Percentiles rank a stretch among this genome's conserved stretches.
Evolutionary conservation across 2,888 invertebrate species (phyloP).

Genomic region (Cryptus armator): DNA sequence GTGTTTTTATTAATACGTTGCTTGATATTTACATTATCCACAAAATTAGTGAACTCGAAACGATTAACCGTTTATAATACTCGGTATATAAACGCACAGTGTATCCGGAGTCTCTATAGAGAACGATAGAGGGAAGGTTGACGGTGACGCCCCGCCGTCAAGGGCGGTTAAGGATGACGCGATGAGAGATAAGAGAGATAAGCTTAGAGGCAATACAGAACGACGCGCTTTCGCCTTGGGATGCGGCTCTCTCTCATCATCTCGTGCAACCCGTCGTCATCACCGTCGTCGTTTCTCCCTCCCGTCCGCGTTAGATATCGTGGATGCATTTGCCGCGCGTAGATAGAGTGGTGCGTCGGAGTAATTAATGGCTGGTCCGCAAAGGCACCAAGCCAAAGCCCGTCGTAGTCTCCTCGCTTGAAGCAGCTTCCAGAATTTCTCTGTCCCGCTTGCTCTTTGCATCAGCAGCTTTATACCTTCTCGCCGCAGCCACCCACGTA

Average conservation of each 20-base stretch:
- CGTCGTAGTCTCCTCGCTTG: constrained; percentile 39
- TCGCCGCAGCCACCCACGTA: constrained; percentile 25
- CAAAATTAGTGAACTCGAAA: not conserved
- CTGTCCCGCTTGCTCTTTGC: constrained; percentile 32
- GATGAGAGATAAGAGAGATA: constrained; percentile 36
- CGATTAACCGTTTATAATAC: not conserved
- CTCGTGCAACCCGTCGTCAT: constrained; percentile 15
- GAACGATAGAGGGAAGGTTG: constrained; percentile 7
- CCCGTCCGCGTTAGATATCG: constrained; percentile 53
- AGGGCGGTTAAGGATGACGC: constrained; percentile 52
- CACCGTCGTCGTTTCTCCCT: constrained; percentile 11
- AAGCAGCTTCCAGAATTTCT: constrained; percentile 38
- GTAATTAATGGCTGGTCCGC: constrained; percentile 72
- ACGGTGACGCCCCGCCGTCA: constrained; percentile 32
- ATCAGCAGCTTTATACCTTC: constrained; percentile 14
- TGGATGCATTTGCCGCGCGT: constrained; percentile 72
- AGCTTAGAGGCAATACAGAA: constrained; percentile 49
- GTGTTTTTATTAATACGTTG: not conserved
- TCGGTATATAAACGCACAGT: not conserved
- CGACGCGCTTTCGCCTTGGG: constrained; percentile 34
- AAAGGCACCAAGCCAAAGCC: constrained; percentile 69
- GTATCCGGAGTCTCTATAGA: not conserved
- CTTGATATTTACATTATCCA: not conserved
- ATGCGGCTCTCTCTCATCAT: constrained; percentile 24
- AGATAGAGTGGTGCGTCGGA: constrained; percentile 72